Conservation (phyloP, 2,888 invertebrate genomes). For the Harmothoe impar region DNA sequence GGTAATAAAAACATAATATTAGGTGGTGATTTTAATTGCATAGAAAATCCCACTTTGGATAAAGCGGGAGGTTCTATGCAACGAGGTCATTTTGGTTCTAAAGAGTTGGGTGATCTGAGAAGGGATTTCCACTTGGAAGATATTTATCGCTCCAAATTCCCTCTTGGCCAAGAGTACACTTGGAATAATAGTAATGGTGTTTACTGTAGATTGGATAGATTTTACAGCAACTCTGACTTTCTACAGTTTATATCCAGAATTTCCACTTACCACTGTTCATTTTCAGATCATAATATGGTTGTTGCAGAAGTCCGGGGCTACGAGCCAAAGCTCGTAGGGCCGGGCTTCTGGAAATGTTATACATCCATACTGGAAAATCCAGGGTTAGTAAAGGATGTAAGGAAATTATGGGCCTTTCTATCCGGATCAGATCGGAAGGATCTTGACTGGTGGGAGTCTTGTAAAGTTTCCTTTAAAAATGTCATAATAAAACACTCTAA, state of each 20-base stretch:
- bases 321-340: background rate
- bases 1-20: background rate
- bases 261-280: background rate
- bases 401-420: background rate
- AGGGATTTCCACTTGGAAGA: background rate
- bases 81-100: background rate
- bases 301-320: background rate
- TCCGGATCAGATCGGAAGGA: background rate
- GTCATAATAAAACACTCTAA: background rate
- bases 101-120: background rate
- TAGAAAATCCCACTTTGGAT: background rate
- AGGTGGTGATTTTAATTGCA: slow-evolving; percentile 1
- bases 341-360: slow-evolving; percentile 18
- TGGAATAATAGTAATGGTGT: background rate
- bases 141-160: background rate
- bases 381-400: background rate
- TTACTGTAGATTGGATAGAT: background rate
- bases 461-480: background rate
- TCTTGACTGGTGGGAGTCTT: background rate
- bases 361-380: background rate
- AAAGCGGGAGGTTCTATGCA: background rate
- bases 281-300: slow-evolving; percentile 11
- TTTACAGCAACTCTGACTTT: background rate
- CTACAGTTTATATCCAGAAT: background rate
- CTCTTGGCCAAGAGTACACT: background rate